Percentiles rank a stretch among this genome's conserved stretches.
Conservation (phyloP, 2,888 invertebrate species). For the Pseudoips prasinana region DNA sequence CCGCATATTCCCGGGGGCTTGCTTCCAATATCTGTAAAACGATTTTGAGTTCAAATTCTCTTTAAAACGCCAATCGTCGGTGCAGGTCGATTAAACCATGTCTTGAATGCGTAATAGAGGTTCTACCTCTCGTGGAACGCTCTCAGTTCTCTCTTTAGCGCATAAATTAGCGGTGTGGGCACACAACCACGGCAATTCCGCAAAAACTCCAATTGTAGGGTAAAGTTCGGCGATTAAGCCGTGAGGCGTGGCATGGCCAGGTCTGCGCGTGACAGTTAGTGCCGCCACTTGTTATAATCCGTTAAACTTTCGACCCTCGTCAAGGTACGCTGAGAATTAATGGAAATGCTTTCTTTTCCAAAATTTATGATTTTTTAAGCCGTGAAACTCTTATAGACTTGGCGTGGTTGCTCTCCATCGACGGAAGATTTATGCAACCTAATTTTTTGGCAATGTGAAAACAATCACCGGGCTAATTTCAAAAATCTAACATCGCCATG, state of each 20-base stretch:
- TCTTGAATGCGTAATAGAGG: slow-evolving; percentile 75
- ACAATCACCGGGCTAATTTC: too few species aligned
- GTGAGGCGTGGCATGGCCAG: slow-evolving; percentile 75
- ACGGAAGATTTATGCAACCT: too few species aligned
- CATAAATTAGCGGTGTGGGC: slow-evolving; percentile 72
- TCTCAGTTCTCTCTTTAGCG: slow-evolving; percentile 61
- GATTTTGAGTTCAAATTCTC: slow-evolving; percentile 58
- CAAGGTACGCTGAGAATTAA: slow-evolving; percentile 75
- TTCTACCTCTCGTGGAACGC: slow-evolving; percentile 55
- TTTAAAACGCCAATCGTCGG: slow-evolving; percentile 55
- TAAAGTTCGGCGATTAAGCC: slow-evolving; percentile 80
- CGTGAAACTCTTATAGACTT: too few species aligned
- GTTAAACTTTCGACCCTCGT: slow-evolving; percentile 79
- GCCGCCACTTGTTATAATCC: slow-evolving; percentile 80
- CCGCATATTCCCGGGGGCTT: slow-evolving; percentile 30
- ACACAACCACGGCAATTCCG: slow-evolving; percentile 64
- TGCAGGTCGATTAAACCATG: slow-evolving; percentile 71
- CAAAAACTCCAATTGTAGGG: slow-evolving; percentile 79
- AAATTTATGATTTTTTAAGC: slow-evolving; percentile 54
- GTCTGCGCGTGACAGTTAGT: slow-evolving; percentile 79
- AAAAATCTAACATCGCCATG: too few species aligned
- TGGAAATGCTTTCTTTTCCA: slow-evolving; percentile 66
- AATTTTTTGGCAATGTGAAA: too few species aligned
- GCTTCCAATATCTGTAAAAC: slow-evolving; percentile 52
- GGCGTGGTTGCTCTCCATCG: not conserved